phyloP scores from a whole-genome alignment of 2,888 invertebrate genomes.

The Cosmopolites sordidus region DNA sequence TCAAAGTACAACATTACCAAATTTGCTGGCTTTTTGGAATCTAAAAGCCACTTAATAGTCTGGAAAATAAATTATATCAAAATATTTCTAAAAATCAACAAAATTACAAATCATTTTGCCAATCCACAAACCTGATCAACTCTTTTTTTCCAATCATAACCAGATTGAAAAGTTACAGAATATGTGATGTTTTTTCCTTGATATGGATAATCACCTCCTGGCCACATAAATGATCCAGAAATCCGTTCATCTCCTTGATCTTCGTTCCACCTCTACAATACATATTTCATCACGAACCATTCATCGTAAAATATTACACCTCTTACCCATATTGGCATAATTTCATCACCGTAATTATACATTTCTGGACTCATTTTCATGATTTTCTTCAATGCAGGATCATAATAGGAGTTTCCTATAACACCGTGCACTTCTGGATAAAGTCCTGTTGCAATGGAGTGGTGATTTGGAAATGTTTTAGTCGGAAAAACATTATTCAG shows the following conservation, averaged over 20 bases:
- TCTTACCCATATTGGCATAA: constrained; percentile 58
- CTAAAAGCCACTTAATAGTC: constrained; percentile 57
- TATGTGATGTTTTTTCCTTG: constrained; percentile 51
- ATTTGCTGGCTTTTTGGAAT: constrained; percentile 60
- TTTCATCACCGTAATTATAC: constrained; percentile 55
- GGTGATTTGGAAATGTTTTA: constrained; percentile 73
- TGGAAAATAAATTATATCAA: constrained; percentile 37
- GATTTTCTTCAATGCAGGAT: constrained; percentile 45
- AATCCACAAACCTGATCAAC: constrained; percentile 54
- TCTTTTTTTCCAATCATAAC: constrained; percentile 51
- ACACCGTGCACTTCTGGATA: constrained; percentile 68
- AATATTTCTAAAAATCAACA: neutral
- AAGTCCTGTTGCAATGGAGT: constrained; percentile 65
- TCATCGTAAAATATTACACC: constrained; percentile 11
- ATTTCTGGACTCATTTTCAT: constrained; percentile 45
- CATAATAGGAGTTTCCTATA: constrained; percentile 59
- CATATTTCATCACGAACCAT: constrained; percentile 5
- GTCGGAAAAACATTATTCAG: constrained; percentile 63
- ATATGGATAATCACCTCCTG: constrained; percentile 56
- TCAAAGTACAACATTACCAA: constrained; percentile 65
- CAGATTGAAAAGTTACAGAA: constrained; percentile 44
- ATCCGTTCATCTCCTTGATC: constrained; percentile 49
- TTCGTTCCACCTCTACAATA: constrained; percentile 56
- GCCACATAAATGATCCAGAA: constrained; percentile 70
- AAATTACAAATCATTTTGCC: neutral